These are phyloP conservation scores for Tetramorium parvispinum DNA, from an alignment of 1,140 invertebrate genomes.

Conservation along the genomic window DNA sequence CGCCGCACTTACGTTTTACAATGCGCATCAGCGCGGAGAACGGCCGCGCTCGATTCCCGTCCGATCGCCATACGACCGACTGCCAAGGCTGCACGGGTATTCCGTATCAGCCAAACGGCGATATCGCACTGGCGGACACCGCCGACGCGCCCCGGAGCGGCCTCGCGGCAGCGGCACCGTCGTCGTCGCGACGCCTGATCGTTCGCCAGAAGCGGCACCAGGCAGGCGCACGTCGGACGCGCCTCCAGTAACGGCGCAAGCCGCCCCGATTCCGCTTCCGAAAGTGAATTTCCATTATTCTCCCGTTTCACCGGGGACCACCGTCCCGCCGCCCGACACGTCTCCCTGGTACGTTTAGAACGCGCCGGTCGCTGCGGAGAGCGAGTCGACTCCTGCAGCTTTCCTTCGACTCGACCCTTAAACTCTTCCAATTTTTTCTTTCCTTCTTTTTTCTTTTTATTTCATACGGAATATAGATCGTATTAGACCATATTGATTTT, in stretches of 20 bases:
- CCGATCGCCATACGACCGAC: constrained; percentile 40
- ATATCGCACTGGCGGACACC: constrained; percentile 63
- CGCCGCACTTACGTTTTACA: constrained; percentile 58
- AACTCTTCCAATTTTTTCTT: background rate
- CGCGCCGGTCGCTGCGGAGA: too few relatives aligned
- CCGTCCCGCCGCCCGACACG: background rate
- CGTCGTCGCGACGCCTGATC: constrained; percentile 51
- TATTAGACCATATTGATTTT: constrained; percentile 36
- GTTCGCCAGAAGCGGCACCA: constrained; percentile 64
- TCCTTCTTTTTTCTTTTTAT: background rate
- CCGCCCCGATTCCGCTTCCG: constrained; percentile 9
- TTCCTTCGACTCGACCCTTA: background rate
- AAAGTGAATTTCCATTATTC: constrained; percentile 23
- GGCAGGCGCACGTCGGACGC: constrained; percentile 60
- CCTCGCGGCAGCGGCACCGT: background rate
- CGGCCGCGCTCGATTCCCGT: constrained; percentile 22
- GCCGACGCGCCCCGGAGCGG: constrained; percentile 32
- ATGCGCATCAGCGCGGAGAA: constrained; percentile 23
- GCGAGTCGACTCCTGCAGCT: background rate
- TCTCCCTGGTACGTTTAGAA: too few relatives aligned
- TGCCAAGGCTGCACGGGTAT: background rate
- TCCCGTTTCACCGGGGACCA: background rate
- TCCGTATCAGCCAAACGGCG: constrained; percentile 63
- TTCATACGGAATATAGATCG: background rate
- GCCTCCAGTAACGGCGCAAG: constrained; percentile 40